phyloP scores from a whole-genome alignment of 2,888 invertebrate genomes.

The Rhorus exstirpatorius region DNA sequence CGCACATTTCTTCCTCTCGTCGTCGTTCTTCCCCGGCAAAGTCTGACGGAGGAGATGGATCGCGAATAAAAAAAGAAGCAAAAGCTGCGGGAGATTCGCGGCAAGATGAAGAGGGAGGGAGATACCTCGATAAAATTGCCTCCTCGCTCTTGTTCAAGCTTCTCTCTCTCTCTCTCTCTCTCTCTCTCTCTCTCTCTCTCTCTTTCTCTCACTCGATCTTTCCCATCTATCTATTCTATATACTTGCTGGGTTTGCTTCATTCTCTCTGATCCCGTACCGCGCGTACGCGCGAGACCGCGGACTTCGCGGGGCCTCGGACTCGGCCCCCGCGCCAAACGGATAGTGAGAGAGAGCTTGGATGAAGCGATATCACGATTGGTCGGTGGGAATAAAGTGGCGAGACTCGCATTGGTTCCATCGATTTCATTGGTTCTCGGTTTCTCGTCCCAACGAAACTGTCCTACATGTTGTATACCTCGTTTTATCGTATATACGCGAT shows the following conservation, averaged over 20 bases:
- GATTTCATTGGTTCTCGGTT: slow-evolving; percentile 83
- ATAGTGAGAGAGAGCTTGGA: slow-evolving; percentile 71
- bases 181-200: slow-evolving; percentile 54
- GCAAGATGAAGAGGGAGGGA: slow-evolving; percentile 29
- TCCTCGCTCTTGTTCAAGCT: slow-evolving; percentile 74
- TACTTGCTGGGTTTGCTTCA: slow-evolving; percentile 47
- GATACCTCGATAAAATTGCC: slow-evolving; percentile 76
- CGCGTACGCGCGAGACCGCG: slow-evolving; percentile 61
- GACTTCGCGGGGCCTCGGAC: slow-evolving; percentile 64
- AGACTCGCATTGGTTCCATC: slow-evolving; percentile 85
- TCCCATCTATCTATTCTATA: slow-evolving; percentile 52
- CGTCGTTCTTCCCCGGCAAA: slow-evolving; percentile 30
- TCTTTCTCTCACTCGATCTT: slow-evolving; percentile 38
- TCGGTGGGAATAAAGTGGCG: slow-evolving; percentile 84
- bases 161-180: slow-evolving; percentile 50
- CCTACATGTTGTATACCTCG: slow-evolving; percentile 14
- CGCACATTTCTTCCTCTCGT: neutral
- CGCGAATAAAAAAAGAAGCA: slow-evolving; percentile 35
- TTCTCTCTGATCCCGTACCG: slow-evolving; percentile 39
- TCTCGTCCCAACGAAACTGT: slow-evolving; percentile 71
- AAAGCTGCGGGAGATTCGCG: slow-evolving; percentile 57
- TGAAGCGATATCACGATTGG: slow-evolving; percentile 85
- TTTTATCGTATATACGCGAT: slow-evolving; percentile 19
- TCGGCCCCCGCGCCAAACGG: slow-evolving; percentile 65
- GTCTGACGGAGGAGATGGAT: slow-evolving; percentile 52